phyloP scores from a whole-genome alignment of 2,797 vertebrate genomes.

The Chanos chanos region DNA sequence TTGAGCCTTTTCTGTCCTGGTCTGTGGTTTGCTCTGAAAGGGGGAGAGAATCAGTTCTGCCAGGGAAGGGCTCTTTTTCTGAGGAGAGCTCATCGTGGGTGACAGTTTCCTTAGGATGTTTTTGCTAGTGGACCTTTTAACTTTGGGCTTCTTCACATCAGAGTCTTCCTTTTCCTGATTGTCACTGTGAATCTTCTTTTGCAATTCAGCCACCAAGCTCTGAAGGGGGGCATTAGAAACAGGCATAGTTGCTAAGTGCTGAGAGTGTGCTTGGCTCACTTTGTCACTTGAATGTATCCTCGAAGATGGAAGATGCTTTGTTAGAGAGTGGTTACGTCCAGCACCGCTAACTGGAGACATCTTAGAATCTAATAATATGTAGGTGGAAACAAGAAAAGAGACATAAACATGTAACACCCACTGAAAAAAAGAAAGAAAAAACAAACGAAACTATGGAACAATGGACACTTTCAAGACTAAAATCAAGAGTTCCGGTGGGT shows the following conservation, averaged over 20 bases:
- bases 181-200: background rate
- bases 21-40: slow-evolving; percentile 9
- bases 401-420: too few relatives aligned
- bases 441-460: too few relatives aligned
- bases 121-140: background rate
- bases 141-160: background rate
- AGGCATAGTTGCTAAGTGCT: background rate
- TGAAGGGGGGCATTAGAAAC: background rate
- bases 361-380: too few relatives aligned
- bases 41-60: background rate
- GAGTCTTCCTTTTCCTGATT: background rate
- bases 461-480: too few relatives aligned
- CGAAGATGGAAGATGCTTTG: background rate
- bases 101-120: background rate
- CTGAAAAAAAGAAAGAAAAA: too few relatives aligned
- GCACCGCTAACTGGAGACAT: background rate
- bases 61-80: background rate
- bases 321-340: background rate
- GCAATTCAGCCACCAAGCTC: slow-evolving; percentile 18
- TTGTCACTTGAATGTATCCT: background rate
- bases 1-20: background rate
- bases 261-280: background rate
- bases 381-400: too few relatives aligned
- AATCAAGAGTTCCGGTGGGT: too few relatives aligned
- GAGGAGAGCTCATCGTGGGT: background rate